Conservation (phyloP, 2,113 vertebrate species). For the Aspidoscelis tigris region DNA sequence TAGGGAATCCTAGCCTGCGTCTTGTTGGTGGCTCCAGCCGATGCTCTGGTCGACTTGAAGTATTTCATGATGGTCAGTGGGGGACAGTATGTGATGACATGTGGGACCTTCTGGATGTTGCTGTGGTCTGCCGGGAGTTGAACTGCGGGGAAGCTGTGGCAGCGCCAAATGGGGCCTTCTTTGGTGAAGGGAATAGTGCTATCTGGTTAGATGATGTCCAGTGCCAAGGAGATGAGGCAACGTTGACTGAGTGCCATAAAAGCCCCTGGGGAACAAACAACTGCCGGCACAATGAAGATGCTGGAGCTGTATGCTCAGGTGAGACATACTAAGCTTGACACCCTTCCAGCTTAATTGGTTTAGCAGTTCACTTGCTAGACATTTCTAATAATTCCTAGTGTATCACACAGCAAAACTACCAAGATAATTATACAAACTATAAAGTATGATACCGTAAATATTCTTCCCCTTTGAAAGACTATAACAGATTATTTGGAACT, state of each 20-base stretch:
- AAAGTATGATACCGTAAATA: background rate
- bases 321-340: background rate
- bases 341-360: background rate
- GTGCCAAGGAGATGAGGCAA: conserved; percentile 44
- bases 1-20: conserved; percentile 56
- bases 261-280: conserved; percentile 47
- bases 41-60: conserved; percentile 70
- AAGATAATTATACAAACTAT: background rate
- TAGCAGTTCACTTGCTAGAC: background rate
- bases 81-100: conserved; percentile 70
- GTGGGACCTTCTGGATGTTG: conserved; percentile 58
- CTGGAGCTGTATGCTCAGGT: conserved; percentile 53
- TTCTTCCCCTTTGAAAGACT: background rate
- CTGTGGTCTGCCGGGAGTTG: conserved; percentile 66
- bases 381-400: background rate
- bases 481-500: background rate
- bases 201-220: conserved; percentile 58
- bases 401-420: background rate
- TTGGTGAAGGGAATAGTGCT: conserved; percentile 33
- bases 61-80: conserved; percentile 63
- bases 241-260: conserved; percentile 23
- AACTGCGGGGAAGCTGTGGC: conserved; percentile 56
- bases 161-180: conserved; percentile 44
- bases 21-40: conserved; percentile 63
- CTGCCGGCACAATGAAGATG: conserved; percentile 61